Base-by-base conservation (phyloP, 92 coral and sea anemone genomes). In the Heliopora coerulea region DNA sequence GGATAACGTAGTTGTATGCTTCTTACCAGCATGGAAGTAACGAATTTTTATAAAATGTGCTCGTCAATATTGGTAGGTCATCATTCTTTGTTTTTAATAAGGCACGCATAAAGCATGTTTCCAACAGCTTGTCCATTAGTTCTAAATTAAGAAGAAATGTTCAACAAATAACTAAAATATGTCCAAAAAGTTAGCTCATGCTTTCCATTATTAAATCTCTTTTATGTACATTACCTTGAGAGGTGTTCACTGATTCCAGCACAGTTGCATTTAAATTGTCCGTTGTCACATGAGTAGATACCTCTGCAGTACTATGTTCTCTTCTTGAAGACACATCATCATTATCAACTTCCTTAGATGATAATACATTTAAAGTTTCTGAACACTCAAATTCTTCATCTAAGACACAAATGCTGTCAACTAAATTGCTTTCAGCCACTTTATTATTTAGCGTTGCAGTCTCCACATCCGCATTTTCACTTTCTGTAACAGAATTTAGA, bases 11-110 rank as follows among this genome's bases (percentile, higher is more conserved):
- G 20, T 0, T 28, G 56, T 54, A 46, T 0, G 1, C 25, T 23
- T 70, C 90, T 86, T 63, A 90, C 99, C 99, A 83, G 85, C 86
- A 83, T 0, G 95, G 88, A 15, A 95, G 88, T 61, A 95, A 78
- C 62, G 83, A 82, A 50, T 80, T 90, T 72, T 87, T 88, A 27
- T 75, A 87, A 82, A 90, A 95, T 3, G 96, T 78, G 75, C 91
- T 90, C 0, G 99, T 95, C 41, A 95, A 73, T 3, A 95, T 46
- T 4, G 99, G 99, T 1, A 88, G 49, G 5, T 58, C 67, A 42
- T 85, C 88, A 8, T 60, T 80, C 83, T 90, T 95, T 41, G 88
- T 82, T 34, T 96, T 87, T 65, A 90, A 49, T 59, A 87, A 75
- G 32, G 96, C 87, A 73, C 92, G 85, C 63, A 90, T 68, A 83